Base-by-base conservation (phyloP, 2,797 vertebrate species). In the Tokudaia muenninki region DNA sequence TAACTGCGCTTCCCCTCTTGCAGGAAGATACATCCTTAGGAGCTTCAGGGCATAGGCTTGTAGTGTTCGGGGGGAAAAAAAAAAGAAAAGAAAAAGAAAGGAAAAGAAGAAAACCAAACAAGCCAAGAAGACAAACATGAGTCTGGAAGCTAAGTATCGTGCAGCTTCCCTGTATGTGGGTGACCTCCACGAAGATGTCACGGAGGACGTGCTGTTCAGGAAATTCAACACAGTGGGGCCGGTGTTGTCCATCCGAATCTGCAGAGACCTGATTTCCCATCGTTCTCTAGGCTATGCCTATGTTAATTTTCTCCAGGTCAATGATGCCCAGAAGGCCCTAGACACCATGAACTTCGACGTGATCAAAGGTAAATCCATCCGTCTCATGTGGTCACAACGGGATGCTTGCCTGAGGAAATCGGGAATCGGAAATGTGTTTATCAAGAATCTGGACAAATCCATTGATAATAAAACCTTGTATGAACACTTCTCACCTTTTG, bases 261-360 rank as follows among this genome's bases (percentile, higher is more conserved):
- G 97, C 97, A 80, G 96, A 34, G 98, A 97, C 93, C n/a, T 79
- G 88, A 57, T 44, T 57, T 96, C 96, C 1, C 88, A 67, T 11
- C 79, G 93, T 21, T 94, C 97, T 0, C 90, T 97, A 52, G 97
- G 97, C 78, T 98, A 98, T 0, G 78, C 99, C 98, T 94, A 99
- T 97, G 89, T 99, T 98, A 91, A 99, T 87, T 98, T 98, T 47
- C 94, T 97, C 52, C 92, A 92, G 29, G 47, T 72, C 52, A 95
- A 89, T 0, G 98, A 98, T 57, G 97, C 98, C 1, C 96, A 98
- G 89, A 88, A 50, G 47, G 98, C 96, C 5, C 93, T 97, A 65
- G 97, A 98, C 86, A 99, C 99, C 52, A 99, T 99, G 99, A 99
- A 99, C 98, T 99, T 99, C 90, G 99, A 99, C 63, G 98, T 34